Base-by-base conservation (phyloP, 2,888 invertebrate species). In the Zootermopsis nevadensis region DNA sequence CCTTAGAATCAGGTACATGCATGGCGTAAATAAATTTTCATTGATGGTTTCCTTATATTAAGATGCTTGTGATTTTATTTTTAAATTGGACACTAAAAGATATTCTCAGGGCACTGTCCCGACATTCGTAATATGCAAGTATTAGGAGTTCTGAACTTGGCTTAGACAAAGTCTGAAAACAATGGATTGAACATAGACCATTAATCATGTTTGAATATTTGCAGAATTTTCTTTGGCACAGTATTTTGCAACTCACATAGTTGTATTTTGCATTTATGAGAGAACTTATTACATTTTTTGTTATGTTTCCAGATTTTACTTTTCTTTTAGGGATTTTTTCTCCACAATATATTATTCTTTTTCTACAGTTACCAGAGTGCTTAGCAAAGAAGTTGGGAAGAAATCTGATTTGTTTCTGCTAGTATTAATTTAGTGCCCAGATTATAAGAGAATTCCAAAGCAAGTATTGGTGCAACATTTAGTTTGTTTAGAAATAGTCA, bases 1-100 rank as follows among this genome's bases (percentile, higher is more conserved):
- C 69, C 69, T 69, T 69, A 69, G 33, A 69, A 33, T 69, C 24
- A 69, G 69, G 69, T 69, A 33, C 69, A 19, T 69, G 69, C 69
- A 69, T 69, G 60, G 4, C n/a, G n/a, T 8, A 69, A 19, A 66
- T 66, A 30, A 66, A 30, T 19, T 66, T 66, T 30, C 15, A 66
- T 4, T 66, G 66, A 66, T 66, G 66, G 27, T 66, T 19, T 60
- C 6, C 38, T 60, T 60, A 27, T 60, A 60, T 60, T 4, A 60
- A 27, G 60, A 60, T 27, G 60, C 60, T 60, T n/a, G 60, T 27
- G 27, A 60, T 60, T n/a, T n/a, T n/a, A n/a, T n/a, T 60, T 60
- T 60, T 60, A 27, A 48, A 27, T 60, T 60, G 27, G n/a, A 60
- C 60, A n/a, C 12, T 60, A 27, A 48, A n/a, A 60, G 60, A 60